Conservation (phyloP, 1,140 invertebrate genomes). For the Anagrus nilaparvatae region DNA sequence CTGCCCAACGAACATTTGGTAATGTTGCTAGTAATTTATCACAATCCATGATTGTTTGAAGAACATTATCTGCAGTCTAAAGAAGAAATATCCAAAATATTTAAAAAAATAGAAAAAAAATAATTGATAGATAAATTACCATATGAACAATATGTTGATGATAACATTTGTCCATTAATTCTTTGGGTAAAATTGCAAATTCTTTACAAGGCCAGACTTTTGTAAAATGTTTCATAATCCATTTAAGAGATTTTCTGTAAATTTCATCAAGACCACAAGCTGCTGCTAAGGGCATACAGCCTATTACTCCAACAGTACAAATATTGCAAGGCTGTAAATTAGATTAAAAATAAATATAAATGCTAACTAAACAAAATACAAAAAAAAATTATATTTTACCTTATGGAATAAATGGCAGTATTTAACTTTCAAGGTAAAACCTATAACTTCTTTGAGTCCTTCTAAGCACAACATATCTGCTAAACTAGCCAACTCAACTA, state of each 20-base stretch:
- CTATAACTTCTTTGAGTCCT: slow-evolving; percentile 81
- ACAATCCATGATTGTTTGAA: slow-evolving; percentile 58
- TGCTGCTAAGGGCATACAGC: slow-evolving; percentile 70
- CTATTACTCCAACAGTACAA: slow-evolving; percentile 67
- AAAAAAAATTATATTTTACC: slow-evolving; percentile 41
- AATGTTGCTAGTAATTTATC: slow-evolving; percentile 57
- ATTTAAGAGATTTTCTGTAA: slow-evolving; percentile 70
- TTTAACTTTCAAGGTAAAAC: slow-evolving; percentile 74
- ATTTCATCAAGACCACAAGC: slow-evolving; percentile 81
- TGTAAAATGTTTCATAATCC: slow-evolving; percentile 76
- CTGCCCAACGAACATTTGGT: slow-evolving; percentile 61
- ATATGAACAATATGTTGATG: slow-evolving; percentile 69
- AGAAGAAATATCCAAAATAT: slow-evolving; percentile 12
- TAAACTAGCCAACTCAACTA: slow-evolving; percentile 75
- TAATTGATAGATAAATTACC: slow-evolving; percentile 26
- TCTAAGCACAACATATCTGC: slow-evolving; percentile 82
- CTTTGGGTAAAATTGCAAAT: slow-evolving; percentile 69
- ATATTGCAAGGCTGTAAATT: slow-evolving; percentile 60
- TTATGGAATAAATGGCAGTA: slow-evolving; percentile 87
- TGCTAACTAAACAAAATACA: not conserved
- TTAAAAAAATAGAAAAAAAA: slow-evolving; percentile 2
- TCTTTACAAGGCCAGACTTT: slow-evolving; percentile 78
- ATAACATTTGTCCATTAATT: slow-evolving; percentile 72
- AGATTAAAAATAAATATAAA: not conserved
- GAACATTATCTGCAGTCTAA: slow-evolving; percentile 51